Base-by-base conservation (phyloP, 2,888 invertebrate species). In the Hedychridium roseum region DNA sequence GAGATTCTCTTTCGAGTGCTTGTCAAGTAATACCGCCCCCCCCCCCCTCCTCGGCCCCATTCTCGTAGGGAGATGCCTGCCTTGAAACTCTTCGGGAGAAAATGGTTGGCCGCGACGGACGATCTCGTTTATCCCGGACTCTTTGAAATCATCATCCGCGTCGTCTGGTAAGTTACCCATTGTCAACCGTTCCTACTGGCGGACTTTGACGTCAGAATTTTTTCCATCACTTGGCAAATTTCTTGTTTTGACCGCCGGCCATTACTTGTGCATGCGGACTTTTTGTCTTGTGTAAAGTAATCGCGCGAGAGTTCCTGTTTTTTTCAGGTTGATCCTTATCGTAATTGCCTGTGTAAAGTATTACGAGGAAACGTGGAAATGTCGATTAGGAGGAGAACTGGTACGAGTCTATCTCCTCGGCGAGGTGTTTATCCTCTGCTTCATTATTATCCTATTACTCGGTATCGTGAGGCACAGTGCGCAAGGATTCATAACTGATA, bases 41-140 rank as follows among this genome's bases (percentile, higher is more conserved):
- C n/a, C n/a, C n/a, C n/a, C n/a, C n/a, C n/a, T n/a, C n/a, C n/a
- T n/a, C n/a, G n/a, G n/a, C n/a, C n/a, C n/a, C n/a, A n/a, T n/a
- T n/a, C n/a, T n/a, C n/a, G n/a, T n/a, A n/a, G n/a, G n/a, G n/a
- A 67, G 27, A 95, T 95, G 94, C 94, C 94, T 74, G 92, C 92
- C 67, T 84, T 94, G 74, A 87, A 88, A 77, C 86, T 92, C 59
- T 92, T 94, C 78, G 90, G 90, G 71, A 86, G 94, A 76, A 89
- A 92, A 81, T 95, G 94, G 94, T 86, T 91, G 70, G 90, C 93
- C 68, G 92, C 91, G 70, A 91, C 92, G 65, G 95, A 95, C 81
- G 95, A 95, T 80, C 88, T 95, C 72, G 94, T 95, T 32, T 92
- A 92, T 78, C 94, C 94, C 21, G 91, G 90, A 73, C 82, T 89